Evolutionary conservation across 2,797 vertebrate genomes (phyloP).

Genomic region (Mionectes olivaceus): DNA sequence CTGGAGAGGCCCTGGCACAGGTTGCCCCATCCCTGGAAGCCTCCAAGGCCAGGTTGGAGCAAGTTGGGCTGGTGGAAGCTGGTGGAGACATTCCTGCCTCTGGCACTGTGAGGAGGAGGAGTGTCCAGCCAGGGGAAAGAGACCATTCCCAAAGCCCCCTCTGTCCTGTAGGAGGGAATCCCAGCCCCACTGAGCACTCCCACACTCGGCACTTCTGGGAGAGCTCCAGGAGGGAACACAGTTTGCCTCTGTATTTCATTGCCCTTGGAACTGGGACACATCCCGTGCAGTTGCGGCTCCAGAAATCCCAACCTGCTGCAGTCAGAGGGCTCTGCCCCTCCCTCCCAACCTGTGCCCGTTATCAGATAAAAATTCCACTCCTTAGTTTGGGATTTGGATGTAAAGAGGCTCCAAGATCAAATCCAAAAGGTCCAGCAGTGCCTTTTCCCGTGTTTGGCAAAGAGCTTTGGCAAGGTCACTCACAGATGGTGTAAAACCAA

Average conservation of each 20-base stretch:
- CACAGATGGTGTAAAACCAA: neutral
- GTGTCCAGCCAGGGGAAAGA: too few relatives aligned
- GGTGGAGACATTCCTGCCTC: conserved; percentile 38
- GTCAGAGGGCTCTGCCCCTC: neutral
- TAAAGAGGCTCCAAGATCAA: neutral
- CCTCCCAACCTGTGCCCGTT: rapidly evolving
- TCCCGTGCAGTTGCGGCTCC: neutral
- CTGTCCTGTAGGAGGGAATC: neutral
- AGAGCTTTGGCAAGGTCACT: neutral
- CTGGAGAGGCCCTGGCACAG: neutral
- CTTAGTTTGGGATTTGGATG: neutral
- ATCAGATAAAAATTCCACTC: neutral
- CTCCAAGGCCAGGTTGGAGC: neutral
- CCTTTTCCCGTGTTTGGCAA: neutral
- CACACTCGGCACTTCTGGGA: neutral
- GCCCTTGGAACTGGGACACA: neutral
- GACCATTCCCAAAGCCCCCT: neutral
- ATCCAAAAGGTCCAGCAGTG: neutral
- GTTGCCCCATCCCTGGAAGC: neutral
- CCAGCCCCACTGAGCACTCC: neutral
- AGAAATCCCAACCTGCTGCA: rapidly evolving
- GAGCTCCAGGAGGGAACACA: neutral
- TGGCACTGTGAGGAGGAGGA: neutral
- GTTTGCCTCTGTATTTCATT: neutral
- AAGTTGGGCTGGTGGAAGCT: rapidly evolving